These are phyloP conservation scores for Sarcophaga carnaria DNA, from an alignment of 2,888 invertebrate genomes.

Conservation along the genomic window DNA sequence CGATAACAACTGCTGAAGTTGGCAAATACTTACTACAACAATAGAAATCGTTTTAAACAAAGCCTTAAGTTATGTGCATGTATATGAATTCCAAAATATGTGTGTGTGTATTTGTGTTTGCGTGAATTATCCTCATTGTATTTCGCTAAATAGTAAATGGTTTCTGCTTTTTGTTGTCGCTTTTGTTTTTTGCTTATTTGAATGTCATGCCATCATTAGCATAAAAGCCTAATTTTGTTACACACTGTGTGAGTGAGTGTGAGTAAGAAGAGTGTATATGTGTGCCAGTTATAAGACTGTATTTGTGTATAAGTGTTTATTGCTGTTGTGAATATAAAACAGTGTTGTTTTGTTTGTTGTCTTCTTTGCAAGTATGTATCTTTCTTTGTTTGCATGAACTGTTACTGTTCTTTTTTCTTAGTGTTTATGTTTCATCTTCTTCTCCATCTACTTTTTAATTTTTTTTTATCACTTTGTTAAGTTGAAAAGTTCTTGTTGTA, in stretches of 20 bases:
- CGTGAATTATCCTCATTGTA: not conserved
- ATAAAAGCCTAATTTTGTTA: constrained; percentile 53
- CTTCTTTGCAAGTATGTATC: not conserved
- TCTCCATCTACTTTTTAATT: no score
- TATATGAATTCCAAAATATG: not conserved
- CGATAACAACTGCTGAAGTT: not conserved
- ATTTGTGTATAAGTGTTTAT: no score
- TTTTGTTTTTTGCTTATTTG: constrained; percentile 31
- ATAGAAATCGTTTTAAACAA: not conserved
- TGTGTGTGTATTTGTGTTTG: not conserved
- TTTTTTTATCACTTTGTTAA: constrained; percentile 41
- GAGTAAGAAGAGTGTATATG: not conserved
- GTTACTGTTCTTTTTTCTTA: not conserved
- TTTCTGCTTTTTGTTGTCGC: constrained; percentile 11
- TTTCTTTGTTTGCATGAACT: not conserved
- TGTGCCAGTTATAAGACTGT: no score
- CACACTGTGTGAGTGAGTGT: not conserved
- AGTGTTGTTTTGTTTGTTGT: not conserved
- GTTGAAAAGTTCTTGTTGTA: constrained; percentile 23
- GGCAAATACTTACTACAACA: not conserved
- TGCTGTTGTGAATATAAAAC: not conserved
- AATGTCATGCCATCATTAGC: constrained; percentile 56
- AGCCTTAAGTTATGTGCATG: not conserved
- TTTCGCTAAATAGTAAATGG: constrained; percentile 1
- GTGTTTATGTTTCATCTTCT: not conserved